Evolutionary conservation across 2,113 vertebrate genomes (phyloP).

Genomic region (Eira barbara): DNA sequence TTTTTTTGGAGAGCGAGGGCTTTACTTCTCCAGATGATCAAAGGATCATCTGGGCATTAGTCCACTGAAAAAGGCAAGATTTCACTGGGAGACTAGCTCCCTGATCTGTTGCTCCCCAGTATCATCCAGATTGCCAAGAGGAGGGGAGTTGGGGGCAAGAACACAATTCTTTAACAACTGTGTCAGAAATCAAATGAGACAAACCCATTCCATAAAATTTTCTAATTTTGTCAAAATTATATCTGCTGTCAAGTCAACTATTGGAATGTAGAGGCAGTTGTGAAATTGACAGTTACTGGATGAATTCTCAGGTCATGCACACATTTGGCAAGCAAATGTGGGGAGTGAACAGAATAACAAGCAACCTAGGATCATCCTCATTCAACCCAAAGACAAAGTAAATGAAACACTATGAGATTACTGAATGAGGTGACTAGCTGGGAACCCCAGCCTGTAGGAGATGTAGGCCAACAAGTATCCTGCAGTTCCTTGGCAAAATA

Average conservation of each 20-base stretch:
- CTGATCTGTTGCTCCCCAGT: not conserved
- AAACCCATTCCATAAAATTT: slow-evolving; percentile 59
- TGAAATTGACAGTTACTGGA: not conserved
- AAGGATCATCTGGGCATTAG: not conserved
- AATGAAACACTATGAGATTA: not conserved
- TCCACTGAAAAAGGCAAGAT: not conserved
- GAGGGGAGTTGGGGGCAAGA: not conserved
- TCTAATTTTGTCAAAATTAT: slow-evolving; percentile 65
- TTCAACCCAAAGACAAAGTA: not conserved
- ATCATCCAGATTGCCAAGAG: not conserved
- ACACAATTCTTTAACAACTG: slow-evolving; percentile 44
- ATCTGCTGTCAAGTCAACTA: slow-evolving; percentile 61
- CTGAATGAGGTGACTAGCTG: not conserved
- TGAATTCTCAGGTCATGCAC: not conserved
- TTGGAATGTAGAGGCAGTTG: not conserved
- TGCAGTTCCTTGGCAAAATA: not conserved
- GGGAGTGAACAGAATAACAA: slow-evolving; percentile 19
- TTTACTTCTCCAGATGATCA: not conserved
- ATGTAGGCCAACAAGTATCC: not conserved
- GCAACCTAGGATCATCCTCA: not conserved
- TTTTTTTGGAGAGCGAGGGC: not conserved
- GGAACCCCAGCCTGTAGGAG: not conserved
- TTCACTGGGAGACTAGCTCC: not conserved
- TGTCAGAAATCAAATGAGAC: slow-evolving; percentile 45
- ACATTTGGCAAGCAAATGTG: not conserved